Conservation (phyloP, 2,113 vertebrate species). For the Ictidomys tridecemlineatus region DNA sequence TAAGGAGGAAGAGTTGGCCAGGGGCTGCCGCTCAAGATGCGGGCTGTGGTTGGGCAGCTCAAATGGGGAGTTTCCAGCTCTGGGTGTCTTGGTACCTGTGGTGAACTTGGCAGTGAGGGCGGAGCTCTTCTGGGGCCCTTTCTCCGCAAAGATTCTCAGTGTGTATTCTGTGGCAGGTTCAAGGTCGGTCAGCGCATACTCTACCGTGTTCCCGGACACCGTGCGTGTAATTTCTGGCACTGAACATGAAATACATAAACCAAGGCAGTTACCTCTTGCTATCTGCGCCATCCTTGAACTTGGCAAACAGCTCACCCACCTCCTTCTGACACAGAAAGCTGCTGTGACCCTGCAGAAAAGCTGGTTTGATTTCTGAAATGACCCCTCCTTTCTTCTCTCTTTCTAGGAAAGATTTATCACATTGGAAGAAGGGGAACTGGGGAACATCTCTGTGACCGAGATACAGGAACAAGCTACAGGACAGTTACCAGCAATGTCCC, state of each 20-base stretch:
- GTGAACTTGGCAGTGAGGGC: constrained; percentile 92
- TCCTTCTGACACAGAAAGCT: not conserved
- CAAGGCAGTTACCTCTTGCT: not conserved
- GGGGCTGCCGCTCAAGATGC: not conserved
- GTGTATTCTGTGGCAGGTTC: constrained; percentile 93
- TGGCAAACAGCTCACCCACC: accelerated
- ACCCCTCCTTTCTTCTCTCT: not conserved
- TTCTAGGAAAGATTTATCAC: not conserved
- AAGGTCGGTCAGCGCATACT: constrained; percentile 93
- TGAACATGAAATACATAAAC: constrained; percentile 77
- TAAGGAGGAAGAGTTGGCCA: not conserved
- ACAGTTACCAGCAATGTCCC: not conserved
- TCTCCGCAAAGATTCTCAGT: constrained; percentile 92
- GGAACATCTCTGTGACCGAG: not conserved
- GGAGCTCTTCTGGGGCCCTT: constrained; percentile 92
- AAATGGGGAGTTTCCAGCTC: not conserved
- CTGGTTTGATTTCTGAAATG: constrained; percentile 24
- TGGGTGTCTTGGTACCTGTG: constrained; percentile 89
- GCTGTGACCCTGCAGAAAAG: constrained; percentile 19
- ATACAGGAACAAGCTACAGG: not conserved
- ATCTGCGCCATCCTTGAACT: not conserved
- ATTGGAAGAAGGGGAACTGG: not conserved
- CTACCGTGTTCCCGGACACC: constrained; percentile 95
- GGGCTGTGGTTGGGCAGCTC: not conserved
- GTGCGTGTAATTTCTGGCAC: constrained; percentile 92